phyloP scores from a whole-genome alignment of 1,140 invertebrate genomes.

The Belonocnema kinseyi region DNA sequence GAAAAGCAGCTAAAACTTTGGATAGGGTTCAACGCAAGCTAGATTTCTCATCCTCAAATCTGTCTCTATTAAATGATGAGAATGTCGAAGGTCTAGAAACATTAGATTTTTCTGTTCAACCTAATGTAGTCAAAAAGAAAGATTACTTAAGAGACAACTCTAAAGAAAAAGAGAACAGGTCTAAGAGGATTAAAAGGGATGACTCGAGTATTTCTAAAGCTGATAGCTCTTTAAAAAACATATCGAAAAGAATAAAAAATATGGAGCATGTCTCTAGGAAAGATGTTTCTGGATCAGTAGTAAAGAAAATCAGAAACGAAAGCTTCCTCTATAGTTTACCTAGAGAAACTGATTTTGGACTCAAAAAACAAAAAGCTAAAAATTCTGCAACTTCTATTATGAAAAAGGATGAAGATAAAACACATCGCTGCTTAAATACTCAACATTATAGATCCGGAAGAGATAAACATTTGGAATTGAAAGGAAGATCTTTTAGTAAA shows the following conservation, averaged over 20 bases:
- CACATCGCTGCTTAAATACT: slow-evolving; percentile 50
- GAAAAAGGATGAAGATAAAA: slow-evolving; percentile 66
- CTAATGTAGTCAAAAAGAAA: slow-evolving; percentile 67
- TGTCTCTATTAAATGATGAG: slow-evolving; percentile 63
- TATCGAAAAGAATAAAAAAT: slow-evolving; percentile 57
- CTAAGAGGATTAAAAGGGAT: slow-evolving; percentile 69
- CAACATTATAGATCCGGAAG: slow-evolving; percentile 54
- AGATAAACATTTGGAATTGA: slow-evolving; percentile 60
- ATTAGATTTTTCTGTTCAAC: slow-evolving; percentile 66
- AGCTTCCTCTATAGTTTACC: slow-evolving; percentile 46
- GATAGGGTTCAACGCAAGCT: slow-evolving; percentile 69
- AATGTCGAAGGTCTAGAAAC: slow-evolving; percentile 67
- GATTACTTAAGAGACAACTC: slow-evolving; percentile 68
- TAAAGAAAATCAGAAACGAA: slow-evolving; percentile 62
- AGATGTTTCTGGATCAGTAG: slow-evolving; percentile 59
- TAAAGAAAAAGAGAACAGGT: slow-evolving; percentile 70
- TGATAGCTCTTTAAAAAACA: slow-evolving; percentile 56
- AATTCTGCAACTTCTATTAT: slow-evolving; percentile 57
- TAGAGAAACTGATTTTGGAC: slow-evolving; percentile 57
- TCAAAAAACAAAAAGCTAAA: slow-evolving; percentile 64
- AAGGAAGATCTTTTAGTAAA: slow-evolving; percentile 58
- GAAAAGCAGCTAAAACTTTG: slow-evolving; percentile 58
- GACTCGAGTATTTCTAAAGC: slow-evolving; percentile 57
- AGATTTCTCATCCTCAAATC: slow-evolving; percentile 65
- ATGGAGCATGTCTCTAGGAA: slow-evolving; percentile 62